Evolutionary conservation across 2,888 invertebrate species (phyloP).

Genomic region (Tipula lateralis): DNA sequence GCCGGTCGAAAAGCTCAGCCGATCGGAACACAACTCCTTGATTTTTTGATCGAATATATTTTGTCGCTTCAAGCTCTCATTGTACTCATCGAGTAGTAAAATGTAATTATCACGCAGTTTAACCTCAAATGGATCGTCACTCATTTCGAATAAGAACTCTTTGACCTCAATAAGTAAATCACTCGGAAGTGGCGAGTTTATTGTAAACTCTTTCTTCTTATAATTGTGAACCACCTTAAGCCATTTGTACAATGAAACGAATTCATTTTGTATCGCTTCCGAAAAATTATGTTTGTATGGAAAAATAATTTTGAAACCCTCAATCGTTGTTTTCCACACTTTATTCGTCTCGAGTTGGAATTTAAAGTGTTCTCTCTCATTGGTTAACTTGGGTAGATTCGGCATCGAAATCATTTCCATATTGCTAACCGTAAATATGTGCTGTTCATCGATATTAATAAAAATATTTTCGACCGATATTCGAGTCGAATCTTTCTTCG

Average conservation of each 20-base stretch:
- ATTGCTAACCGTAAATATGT: constrained; percentile 67
- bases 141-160: constrained; percentile 84
- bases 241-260: constrained; percentile 92
- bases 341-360: constrained; percentile 67
- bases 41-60: constrained; percentile 87
- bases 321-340: constrained; percentile 52
- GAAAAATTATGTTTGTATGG: constrained; percentile 86
- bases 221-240: constrained; percentile 75
- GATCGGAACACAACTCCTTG: constrained; percentile 73
- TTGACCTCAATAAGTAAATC: constrained; percentile 77
- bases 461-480: constrained; percentile 48
- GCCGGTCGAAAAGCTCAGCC: constrained; percentile 70
- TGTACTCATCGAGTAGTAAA: constrained; percentile 88
- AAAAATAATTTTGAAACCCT: constrained; percentile 55
- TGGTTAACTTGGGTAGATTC: constrained; percentile 60
- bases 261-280: constrained; percentile 80
- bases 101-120: constrained; percentile 94
- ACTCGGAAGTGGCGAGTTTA: constrained; percentile 70
- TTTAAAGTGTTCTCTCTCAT: constrained; percentile 71
- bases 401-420: constrained; percentile 58
- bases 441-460: constrained; percentile 61
- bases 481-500: constrained; percentile 44
- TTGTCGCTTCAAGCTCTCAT: constrained; percentile 84
- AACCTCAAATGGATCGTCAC: constrained; percentile 98
- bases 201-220: constrained; percentile 64